Evolutionary conservation across 2,888 invertebrate species (phyloP), one percentile per base, ranked within the genome.

Genomic region (Morpho helenor): DNA sequence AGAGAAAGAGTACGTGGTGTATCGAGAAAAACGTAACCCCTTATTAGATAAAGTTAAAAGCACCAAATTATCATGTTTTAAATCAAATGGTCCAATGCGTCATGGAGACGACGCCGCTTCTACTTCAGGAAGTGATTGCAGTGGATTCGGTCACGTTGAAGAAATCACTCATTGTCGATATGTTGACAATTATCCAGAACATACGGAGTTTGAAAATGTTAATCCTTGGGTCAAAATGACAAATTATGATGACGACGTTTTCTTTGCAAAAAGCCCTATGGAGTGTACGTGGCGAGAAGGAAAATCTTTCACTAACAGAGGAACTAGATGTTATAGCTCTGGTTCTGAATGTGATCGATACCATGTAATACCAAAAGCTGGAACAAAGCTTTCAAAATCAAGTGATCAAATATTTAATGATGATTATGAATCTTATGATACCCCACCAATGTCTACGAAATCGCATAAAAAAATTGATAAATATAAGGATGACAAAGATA

Each of bases 41-140:
- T 87, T 95, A 61, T 87, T 94, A 58, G 94, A 94, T 73, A 92
- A 93, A 75, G 94, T 94, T 6, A 94, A 94, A 76, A 94, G 94
- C 74, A 94, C 94, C 51, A 91, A 93, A 73, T 77, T 95, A 59
- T 94, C 94, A 40, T 94, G 94, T 75, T 94, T 94, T 75, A 91
- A 91, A 75, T 92, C 92, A 44, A 91, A 89, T 69, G 91, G 91
- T 48, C 91, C 91, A 57, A 76, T 91, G 51, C 84, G 91, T 41
- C 87, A 91, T 55, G 81, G 84, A 16, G 91, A 91, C 65, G 89
- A 91, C 62, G 85, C 89, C 44, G 84, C 85, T 8, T 91, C 91
- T 4, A 91, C 91, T 3, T 91, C 91, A 42, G 91, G 91, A 61
- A 91, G 91, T 64, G 91, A 91, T 45, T 91, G 91, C 72, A 91